phyloP scores from a whole-genome alignment of 2,797 vertebrate genomes.

The Babyrousa celebensis region DNA sequence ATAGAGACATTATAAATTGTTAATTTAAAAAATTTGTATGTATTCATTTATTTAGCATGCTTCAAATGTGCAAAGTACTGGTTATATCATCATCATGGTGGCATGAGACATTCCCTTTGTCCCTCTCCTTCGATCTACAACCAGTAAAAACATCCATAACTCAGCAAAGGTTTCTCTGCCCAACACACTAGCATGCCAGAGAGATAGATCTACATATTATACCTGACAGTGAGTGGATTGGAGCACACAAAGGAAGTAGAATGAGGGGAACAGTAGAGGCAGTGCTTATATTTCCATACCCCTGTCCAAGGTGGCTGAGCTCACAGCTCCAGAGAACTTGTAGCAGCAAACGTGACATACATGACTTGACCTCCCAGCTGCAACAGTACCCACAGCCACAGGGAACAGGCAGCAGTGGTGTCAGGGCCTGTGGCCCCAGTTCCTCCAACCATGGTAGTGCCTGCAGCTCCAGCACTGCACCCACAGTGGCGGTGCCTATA shows the following conservation, averaged over 20 bases:
- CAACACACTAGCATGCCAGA: neutral
- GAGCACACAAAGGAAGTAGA: neutral
- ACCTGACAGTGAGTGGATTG: neutral
- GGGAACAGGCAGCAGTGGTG: neutral
- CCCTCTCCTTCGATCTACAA: neutral
- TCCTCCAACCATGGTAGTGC: neutral
- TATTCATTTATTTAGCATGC: neutral
- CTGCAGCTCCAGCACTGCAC: neutral
- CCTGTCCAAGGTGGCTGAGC: neutral
- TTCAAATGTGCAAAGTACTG: neutral
- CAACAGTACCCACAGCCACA: neutral
- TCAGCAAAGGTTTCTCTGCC: neutral
- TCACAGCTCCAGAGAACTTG: neutral
- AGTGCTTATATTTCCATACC: neutral
- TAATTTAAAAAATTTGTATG: neutral
- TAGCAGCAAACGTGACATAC: neutral
- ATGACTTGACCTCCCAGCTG: neutral
- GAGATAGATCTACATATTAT: neutral
- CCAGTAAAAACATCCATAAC: neutral
- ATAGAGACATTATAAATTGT: neutral
- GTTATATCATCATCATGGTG: neutral
- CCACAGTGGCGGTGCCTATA: neutral
- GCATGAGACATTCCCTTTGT: neutral
- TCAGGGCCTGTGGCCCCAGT: neutral
- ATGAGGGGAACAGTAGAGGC: neutral